Evolutionary conservation across 2,888 invertebrate species (phyloP), one percentile per base, ranked within the genome.

Genomic region (Coelogynopora nodosa): DNA sequence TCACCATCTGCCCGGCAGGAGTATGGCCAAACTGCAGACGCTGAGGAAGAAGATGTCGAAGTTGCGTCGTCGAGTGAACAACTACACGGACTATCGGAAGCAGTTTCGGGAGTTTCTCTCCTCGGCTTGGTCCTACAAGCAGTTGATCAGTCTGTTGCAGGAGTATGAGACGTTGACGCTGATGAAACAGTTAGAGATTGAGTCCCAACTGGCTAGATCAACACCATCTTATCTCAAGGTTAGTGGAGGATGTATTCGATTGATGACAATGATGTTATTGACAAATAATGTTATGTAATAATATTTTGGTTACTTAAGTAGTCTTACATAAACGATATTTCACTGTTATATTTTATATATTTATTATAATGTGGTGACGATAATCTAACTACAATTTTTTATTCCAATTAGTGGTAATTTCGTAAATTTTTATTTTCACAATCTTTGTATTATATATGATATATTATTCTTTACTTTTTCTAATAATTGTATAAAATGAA

Each of bases 31-130:
- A 29, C 28, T 82, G 27, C 31, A 30, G 29, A 82, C 82, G 5
- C 23, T 82, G 30, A 23, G 82, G 2, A 82, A 82, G 26, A 82
- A 82, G 31, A 82, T 82, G 82, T 82, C 82, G 5, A 82, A 82
- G 30, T 26, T 82, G 1, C 82, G 82, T 18, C 82, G 82, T 2
- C 30, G 31, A 29, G 30, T 31, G 5, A 82, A 82, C 31, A 82
- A 31, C 82, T 29, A 30, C 27, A 82, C 5, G 2, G 82, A 82
- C 31, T 82, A 82, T 82, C 10, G 82, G 30, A 82, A 82, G 30
- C 82, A 82, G 23, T 31, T 82, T 29, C 23, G 82, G 30, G 82
- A 82, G 31, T 82, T 82, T 28, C 30, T 82, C 2, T 74, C 74
- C 23, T 82, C 82, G 5, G 2, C 27, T 29, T 82, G 82, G 82